phyloP scores from a whole-genome alignment of 2,888 invertebrate species.

The Conops quadrifasciatus region DNA sequence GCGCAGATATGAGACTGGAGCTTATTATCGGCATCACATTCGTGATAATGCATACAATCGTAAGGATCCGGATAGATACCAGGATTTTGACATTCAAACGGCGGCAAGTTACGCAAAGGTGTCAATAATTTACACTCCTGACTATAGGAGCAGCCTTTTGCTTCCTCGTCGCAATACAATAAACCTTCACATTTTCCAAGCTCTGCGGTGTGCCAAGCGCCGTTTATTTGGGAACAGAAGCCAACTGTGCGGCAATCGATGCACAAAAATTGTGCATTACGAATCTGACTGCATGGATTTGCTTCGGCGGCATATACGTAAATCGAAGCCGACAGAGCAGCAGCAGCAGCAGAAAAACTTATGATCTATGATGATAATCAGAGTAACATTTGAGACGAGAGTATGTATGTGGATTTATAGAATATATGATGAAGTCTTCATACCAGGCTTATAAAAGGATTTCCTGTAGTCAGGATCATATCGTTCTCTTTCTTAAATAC shows the following conservation, averaged over 20 bases:
- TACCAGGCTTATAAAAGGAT: too few species aligned
- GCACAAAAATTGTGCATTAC: conserved; percentile 51
- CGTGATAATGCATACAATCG: conserved; percentile 58
- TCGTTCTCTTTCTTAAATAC: too few species aligned
- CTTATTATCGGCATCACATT: conserved; percentile 50
- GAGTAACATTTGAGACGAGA: neutral
- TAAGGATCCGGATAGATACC: conserved; percentile 60
- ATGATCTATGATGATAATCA: neutral
- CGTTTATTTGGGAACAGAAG: conserved; percentile 48
- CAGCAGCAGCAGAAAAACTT: neutral
- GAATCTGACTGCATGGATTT: conserved; percentile 53
- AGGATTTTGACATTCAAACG: conserved; percentile 52
- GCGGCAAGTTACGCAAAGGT: neutral
- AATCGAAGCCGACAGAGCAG: too few species aligned
- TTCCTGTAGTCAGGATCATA: too few species aligned
- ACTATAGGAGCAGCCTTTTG: conserved; percentile 36
- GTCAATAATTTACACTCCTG: conserved; percentile 33
- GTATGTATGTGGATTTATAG: neutral
- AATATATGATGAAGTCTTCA: too few species aligned
- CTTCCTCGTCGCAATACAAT: conserved; percentile 50
- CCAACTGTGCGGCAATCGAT: conserved; percentile 51
- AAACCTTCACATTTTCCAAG: conserved; percentile 47
- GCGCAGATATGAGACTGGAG: conserved; percentile 49
- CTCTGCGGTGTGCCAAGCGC: conserved; percentile 48
- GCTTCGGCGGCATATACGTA: conserved; percentile 31